Conservation (phyloP, 2,797 vertebrate species). For the Ciconia nigra region DNA sequence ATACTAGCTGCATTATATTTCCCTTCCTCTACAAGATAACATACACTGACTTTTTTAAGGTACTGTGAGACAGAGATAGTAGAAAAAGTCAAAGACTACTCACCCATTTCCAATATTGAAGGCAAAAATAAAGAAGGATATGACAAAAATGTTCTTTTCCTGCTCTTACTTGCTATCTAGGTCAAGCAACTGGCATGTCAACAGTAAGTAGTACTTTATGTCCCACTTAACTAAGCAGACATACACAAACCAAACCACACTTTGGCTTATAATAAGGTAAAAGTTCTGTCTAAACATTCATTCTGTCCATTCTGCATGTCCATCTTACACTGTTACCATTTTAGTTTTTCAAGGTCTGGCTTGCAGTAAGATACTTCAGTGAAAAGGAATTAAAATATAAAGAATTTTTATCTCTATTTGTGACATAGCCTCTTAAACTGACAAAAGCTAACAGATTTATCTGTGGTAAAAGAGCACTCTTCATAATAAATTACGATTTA, state of each 20-base stretch:
- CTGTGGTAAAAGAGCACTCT: background rate
- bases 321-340: background rate
- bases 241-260: background rate
- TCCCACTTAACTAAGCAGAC: background rate
- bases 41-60: background rate
- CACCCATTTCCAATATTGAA: background rate
- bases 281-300: background rate
- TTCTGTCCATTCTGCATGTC: background rate
- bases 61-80: background rate
- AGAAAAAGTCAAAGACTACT: background rate
- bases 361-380: background rate
- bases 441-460: conserved; percentile 4
- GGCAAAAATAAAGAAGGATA: background rate
- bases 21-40: background rate
- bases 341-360: background rate
- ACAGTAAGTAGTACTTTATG: background rate
- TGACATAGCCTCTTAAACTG: background rate
- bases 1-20: background rate
- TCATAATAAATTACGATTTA: conserved; percentile 11
- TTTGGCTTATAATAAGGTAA: background rate
- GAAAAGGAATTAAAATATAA: conserved; percentile 24
- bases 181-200: background rate
- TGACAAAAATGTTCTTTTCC: background rate
- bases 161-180: background rate
- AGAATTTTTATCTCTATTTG: background rate